Base-by-base conservation (phyloP, 2,797 vertebrate genomes). In the Aselliscus stoliczkanus region DNA sequence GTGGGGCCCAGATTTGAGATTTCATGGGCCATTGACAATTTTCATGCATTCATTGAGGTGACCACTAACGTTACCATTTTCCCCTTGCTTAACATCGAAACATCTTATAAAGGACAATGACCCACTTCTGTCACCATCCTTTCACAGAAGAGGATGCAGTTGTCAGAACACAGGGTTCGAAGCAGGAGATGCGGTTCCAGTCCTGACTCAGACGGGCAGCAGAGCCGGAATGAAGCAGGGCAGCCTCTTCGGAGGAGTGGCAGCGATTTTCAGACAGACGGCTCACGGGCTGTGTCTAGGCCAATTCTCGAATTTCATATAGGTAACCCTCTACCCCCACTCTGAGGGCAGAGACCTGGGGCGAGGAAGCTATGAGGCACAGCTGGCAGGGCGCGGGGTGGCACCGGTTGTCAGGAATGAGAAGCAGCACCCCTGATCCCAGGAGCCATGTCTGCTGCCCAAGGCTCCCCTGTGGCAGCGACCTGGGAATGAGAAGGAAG, bases 171-270 rank as follows among this genome's bases (percentile, higher is more conserved):
- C 23, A 54, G 39, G 39, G 6, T 44, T 2, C 17, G 20, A 60
- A 27, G 15, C 1, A 7, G 23, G 17, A n/a, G 1, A 0, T 2
- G 21, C 1, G 5, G 31, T 20, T 56, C 79, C 7, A 23, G 12
- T 34, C 31, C 0, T 0, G 37, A 50, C 31, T 81, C 31, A 0
- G 42, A 5, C 0, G 2, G 9, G 23, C 1, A n/a, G n/a, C 15
- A 10, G 5, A 9, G 11, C 3, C 1, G 1, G 29, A 50, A n/a
- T 1, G 23, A 37, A 39, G 21, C 2, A 0, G 13, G 37, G n/a
- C 1, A 2, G 39, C 0, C 25, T 27, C 34, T 75, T 10, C 0
- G 0, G 12, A n/a, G n/a, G 4, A 21, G 60, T 0, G 27, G 20
- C 0, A 2, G 34, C 12, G 2, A 4, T 34, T 47, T 90, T 14